Conservation (phyloP, 2,113 vertebrate genomes). For the Ahaetulla prasina region DNA sequence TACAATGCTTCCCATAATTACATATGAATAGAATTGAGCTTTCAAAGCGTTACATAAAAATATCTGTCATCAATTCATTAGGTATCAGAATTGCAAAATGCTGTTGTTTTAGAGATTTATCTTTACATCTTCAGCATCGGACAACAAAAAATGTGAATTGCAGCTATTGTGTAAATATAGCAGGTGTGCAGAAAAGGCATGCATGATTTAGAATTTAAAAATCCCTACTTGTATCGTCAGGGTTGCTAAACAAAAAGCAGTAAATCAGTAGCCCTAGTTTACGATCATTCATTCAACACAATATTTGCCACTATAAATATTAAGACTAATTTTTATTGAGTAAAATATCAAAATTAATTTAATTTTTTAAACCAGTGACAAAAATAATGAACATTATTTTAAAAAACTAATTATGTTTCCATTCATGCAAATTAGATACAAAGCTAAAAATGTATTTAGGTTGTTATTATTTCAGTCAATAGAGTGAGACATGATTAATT, state of each 20-base stretch:
- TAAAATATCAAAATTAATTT: background rate
- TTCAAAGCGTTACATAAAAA: background rate
- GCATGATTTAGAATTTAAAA: background rate
- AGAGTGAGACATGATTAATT: background rate
- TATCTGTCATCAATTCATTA: constrained; percentile 26
- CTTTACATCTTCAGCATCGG: background rate
- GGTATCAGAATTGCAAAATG: background rate
- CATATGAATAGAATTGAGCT: constrained; percentile 19
- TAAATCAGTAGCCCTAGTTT: background rate
- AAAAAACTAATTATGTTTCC: background rate
- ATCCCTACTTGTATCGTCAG: background rate
- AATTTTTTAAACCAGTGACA: background rate
- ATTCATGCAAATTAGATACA: background rate
- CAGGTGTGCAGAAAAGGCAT: constrained; percentile 37
- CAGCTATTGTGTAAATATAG: constrained; percentile 37
- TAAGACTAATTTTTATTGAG: background rate
- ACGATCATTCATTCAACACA: constrained; percentile 15
- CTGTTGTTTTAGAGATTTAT: constrained; percentile 16
- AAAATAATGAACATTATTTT: background rate
- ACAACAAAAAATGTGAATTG: constrained; percentile 18
- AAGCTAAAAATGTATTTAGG: background rate
- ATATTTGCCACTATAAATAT: background rate
- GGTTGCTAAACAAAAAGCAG: background rate
- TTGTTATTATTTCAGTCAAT: background rate
- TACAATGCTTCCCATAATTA: constrained; percentile 20